Evolutionary conservation across 1,140 invertebrate genomes (phyloP).

Genomic region (Magallana angulata): DNA sequence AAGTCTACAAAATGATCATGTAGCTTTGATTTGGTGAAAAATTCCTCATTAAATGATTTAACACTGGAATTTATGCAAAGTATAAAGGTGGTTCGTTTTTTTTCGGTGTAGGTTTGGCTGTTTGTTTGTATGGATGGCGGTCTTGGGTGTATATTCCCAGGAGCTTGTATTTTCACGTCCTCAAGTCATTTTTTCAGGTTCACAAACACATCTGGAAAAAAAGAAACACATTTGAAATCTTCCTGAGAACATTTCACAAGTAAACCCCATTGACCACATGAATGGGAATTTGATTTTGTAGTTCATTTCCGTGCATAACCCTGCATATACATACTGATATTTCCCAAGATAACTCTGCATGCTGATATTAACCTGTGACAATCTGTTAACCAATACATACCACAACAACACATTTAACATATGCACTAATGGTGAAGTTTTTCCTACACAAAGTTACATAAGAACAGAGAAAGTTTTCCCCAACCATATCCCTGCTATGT

Average conservation of each 20-base stretch:
- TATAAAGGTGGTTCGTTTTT: neutral
- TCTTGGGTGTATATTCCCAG: slow-evolving; percentile 3
- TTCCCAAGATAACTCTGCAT: neutral
- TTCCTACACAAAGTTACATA: no score
- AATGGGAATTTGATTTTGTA: neutral
- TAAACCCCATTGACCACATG: neutral
- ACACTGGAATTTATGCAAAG: neutral
- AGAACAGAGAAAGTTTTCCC: no score
- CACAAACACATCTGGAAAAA: neutral
- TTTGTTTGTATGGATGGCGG: neutral
- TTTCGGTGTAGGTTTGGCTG: neutral
- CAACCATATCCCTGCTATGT: no score
- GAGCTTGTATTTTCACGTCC: neutral
- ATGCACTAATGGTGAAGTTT: no score
- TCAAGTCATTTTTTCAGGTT: neutral
- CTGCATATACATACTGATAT: neutral
- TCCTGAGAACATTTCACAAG: neutral
- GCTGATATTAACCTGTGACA: neutral
- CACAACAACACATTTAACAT: neutral
- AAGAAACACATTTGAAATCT: neutral
- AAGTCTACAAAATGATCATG: neutral
- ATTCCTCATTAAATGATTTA: no score
- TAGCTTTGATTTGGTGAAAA: no score
- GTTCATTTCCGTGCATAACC: neutral
- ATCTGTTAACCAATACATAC: neutral